These are phyloP conservation scores for Cygnus olor DNA, from an alignment of 2,797 vertebrate species.

Conservation along the genomic window DNA sequence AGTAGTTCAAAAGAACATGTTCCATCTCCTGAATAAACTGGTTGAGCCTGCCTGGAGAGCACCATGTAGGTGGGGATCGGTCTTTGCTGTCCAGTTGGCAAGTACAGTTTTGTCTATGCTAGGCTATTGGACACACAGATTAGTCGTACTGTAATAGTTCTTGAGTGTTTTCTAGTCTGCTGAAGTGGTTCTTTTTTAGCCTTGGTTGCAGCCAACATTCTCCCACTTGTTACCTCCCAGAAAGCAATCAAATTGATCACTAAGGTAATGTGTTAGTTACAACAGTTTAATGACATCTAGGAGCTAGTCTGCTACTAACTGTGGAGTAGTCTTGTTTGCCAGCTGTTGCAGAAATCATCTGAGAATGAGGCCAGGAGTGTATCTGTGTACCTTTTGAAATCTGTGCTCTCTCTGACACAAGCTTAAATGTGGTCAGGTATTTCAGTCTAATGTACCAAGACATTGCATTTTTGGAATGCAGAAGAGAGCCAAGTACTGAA, in stretches of 20 bases:
- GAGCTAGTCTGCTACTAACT: background rate
- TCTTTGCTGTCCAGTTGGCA: background rate
- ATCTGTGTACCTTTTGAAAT: background rate
- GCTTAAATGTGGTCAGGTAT: background rate
- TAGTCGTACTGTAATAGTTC: background rate
- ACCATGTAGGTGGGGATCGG: background rate
- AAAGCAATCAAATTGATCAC: background rate
- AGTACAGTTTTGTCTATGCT: accelerated
- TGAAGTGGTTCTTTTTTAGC: background rate
- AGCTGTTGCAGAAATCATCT: background rate
- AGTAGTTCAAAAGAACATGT: background rate
- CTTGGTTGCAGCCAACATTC: background rate
- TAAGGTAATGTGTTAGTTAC: background rate
- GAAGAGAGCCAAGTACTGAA: background rate
- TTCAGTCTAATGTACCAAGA: background rate
- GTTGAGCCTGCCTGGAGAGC: background rate
- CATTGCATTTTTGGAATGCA: background rate
- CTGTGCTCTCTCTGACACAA: background rate
- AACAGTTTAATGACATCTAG: background rate
- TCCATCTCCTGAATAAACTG: background rate
- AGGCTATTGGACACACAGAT: background rate
- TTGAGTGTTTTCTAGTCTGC: background rate
- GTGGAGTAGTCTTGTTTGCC: background rate
- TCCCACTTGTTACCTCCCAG: background rate
- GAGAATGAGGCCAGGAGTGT: background rate